Evolutionary conservation across 2,888 invertebrate species (phyloP).

Genomic region (Hirtodrosophila trivittata): DNA sequence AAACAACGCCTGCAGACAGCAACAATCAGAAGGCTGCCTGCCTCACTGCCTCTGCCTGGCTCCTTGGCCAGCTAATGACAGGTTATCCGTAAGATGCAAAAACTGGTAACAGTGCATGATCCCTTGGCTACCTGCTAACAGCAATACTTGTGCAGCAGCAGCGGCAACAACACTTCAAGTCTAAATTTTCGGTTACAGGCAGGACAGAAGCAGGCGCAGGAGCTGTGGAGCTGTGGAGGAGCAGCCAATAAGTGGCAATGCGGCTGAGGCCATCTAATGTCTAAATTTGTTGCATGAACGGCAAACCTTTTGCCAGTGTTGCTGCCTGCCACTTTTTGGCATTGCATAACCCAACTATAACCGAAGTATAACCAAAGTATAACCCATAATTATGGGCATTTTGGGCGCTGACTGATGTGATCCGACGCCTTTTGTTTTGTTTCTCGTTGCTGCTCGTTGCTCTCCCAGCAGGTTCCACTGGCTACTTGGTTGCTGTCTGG

Average conservation of each 20-base stretch:
- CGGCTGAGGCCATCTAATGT: slow-evolving; percentile 68
- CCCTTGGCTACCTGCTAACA: slow-evolving; percentile 72
- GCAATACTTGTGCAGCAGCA: slow-evolving; percentile 38
- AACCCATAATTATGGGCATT: slow-evolving; percentile 64
- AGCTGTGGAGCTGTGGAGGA: slow-evolving; percentile 14
- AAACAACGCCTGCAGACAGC: slow-evolving; percentile 48
- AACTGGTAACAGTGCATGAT: slow-evolving; percentile 67
- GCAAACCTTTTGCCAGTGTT: slow-evolving; percentile 42
- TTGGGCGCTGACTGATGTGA: slow-evolving; percentile 56
- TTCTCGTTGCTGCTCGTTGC: slow-evolving; percentile 24
- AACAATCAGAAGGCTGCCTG: slow-evolving; percentile 42
- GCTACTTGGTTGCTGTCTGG: slow-evolving; percentile 4
- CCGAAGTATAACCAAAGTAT: background rate
- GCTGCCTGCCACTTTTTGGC: slow-evolving; percentile 37
- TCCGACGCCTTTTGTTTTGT: slow-evolving; percentile 70
- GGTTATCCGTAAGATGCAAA: slow-evolving; percentile 77
- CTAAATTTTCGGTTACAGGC: background rate
- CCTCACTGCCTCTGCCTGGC: slow-evolving; percentile 35
- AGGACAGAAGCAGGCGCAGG: slow-evolving; percentile 3
- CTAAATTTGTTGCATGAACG: slow-evolving; percentile 67
- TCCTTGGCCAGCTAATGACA: slow-evolving; percentile 63
- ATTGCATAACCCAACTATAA: slow-evolving; percentile 59
- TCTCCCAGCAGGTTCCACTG: slow-evolving; percentile 4
- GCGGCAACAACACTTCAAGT: slow-evolving; percentile 13
- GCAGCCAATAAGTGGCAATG: slow-evolving; percentile 74